These are phyloP conservation scores for Gortyna flavago DNA, from an alignment of 2,888 invertebrate genomes.

Conservation along the genomic window DNA sequence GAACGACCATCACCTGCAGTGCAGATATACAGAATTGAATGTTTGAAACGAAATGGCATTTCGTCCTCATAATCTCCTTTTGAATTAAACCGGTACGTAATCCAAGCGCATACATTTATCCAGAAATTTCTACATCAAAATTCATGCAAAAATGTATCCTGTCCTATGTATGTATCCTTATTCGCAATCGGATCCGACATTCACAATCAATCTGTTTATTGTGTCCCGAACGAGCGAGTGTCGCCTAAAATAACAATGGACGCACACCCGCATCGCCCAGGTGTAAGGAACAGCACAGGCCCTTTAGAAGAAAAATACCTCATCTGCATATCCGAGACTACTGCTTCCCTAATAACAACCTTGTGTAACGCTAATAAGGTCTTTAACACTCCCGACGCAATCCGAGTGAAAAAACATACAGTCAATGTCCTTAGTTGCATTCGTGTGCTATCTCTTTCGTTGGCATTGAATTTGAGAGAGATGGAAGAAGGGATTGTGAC, in stretches of 20 bases:
- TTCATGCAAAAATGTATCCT: slow-evolving; percentile 23
- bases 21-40: neutral
- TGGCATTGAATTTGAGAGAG: slow-evolving; percentile 22
- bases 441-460: slow-evolving; percentile 54
- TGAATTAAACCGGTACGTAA: neutral
- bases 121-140: slow-evolving; percentile 9
- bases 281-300: slow-evolving; percentile 59
- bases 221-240: slow-evolving; percentile 49
- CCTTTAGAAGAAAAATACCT: slow-evolving; percentile 51
- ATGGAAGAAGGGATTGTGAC: slow-evolving; percentile 55
- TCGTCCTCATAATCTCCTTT: slow-evolving; percentile 2
- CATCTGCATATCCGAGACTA: slow-evolving; percentile 58
- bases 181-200: slow-evolving; percentile 29
- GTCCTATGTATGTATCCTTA: slow-evolving; percentile 15
- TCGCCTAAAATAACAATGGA: slow-evolving; percentile 62
- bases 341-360: slow-evolving; percentile 40
- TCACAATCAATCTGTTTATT: slow-evolving; percentile 61
- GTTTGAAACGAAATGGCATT: neutral
- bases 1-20: neutral
- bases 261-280: slow-evolving; percentile 62
- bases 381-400: slow-evolving; percentile 19
- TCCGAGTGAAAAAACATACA: slow-evolving; percentile 47
- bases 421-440: slow-evolving; percentile 63
- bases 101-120: slow-evolving; percentile 9
- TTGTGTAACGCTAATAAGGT: slow-evolving; percentile 41